Evolutionary conservation across 2,888 invertebrate genomes (phyloP), one percentile per base, ranked within the genome.

Genomic region (Agriopis aurantiaria): DNA sequence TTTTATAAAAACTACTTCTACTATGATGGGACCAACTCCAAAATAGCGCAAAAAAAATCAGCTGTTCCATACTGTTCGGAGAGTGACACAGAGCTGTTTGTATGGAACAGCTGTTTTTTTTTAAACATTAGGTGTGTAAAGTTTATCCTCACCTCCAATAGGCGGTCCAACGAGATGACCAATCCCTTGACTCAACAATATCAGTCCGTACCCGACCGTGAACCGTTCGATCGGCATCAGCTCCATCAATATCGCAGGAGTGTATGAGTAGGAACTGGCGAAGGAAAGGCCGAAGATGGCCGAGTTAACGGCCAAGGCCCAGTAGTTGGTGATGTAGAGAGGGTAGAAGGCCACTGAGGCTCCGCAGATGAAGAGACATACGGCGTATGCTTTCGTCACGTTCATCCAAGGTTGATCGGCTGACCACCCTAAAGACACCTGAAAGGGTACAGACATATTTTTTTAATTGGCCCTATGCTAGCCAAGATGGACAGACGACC

Each of bases 121-220:
- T 33, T n/a, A n/a, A 33, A 33, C 33, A 4, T 33, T 33, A 33
- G 33, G 1, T 33, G 4, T 33, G 33, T 33, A 33, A 33, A 33
- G 12, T 10, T 10, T 40, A 11, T 5, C 62, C 82, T 84, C 77
- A 96, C 99, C 99, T 85, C 98, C 98, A 76, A 99, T 91, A 1
- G 99, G 98, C 11, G 99, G 99, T 65, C 99, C 99, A 66, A 97
- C 91, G 46, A 99, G 95, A 92, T 98, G 98, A n/a, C 98, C 99
- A 72, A 99, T 95, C 11, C 99, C 99, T 91, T 99, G 98, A 76
- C 97, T 97, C 75, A 99, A 92, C 80, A 98, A 93, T 71, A 97
- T 96, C 76, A 99, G 92, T 9, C 99, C 99, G 87, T 99, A 99
- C 11, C 98, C 98, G 81, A 97, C 97, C 17, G 98, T 98, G 87